Base-by-base conservation (phyloP, 2,113 vertebrate species). In the Terrapene triunguis region DNA sequence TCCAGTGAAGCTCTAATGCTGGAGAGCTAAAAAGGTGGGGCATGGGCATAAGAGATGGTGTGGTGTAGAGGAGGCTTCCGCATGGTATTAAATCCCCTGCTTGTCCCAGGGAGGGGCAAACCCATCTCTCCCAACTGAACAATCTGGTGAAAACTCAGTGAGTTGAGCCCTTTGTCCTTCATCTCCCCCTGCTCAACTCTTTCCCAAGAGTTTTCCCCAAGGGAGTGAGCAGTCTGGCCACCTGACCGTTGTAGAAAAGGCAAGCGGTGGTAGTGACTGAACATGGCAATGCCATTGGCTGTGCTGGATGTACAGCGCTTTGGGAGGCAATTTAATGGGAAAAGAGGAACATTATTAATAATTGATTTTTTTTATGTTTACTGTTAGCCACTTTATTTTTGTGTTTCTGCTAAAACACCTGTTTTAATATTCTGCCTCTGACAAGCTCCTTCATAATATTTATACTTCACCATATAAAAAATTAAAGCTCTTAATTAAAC, bases 401-500 rank as follows among this genome's bases (percentile, higher is more conserved):
- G 90, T 91, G 69, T 80, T 94, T 90, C 93, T 96, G 87, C 72
- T 92, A 93, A 96, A 97, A 82, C 93, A 95, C 95, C 93, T 97
- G 80, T 59, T 98, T 96, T 85, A 90, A 87, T 94, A 93, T 84
- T 91, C 91, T 80, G 80, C 80, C 85, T 94, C 82, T 84, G 47
- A 95, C 1, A 3, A 89, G 78, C 38, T 91, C 89, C 80, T 96
- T 96, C 95, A 96, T 97, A 94, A 98, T 98, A 98, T 97, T 97
- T 96, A 97, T 92, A 47, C 78, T 89, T 83, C n/a, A 35, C 44
- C 19, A 7, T 89, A 96, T 97, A 92, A 97, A 98, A 97, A 96
- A 96, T 95, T 95, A 96, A 97, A 97, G 92, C 80, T 95, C 89
- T 95, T 96, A 97, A 97, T 97, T 98, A 97, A 96, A 96, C 87